A percentile compares a stretch with the other conserved stretches of the same genome.
Conservation (phyloP, 2,113 vertebrate genomes). For the Bubo blakistoni region DNA sequence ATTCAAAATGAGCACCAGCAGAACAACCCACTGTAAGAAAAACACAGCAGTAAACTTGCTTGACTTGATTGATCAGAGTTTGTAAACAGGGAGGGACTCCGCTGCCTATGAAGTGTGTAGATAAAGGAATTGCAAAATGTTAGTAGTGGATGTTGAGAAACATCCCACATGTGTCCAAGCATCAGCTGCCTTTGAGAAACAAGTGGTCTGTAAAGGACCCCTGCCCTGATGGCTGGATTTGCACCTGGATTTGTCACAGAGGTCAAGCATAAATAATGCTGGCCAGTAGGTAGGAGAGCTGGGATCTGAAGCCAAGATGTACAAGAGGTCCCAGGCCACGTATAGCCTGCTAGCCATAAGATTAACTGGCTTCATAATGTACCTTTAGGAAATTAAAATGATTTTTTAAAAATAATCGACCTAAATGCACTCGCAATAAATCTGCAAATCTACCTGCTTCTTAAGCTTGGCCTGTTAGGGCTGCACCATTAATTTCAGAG, state of each 20-base stretch:
- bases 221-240: background rate
- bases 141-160: background rate
- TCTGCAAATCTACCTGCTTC: background rate
- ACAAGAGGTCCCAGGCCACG: background rate
- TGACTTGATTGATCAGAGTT: background rate
- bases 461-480: background rate
- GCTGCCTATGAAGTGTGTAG: background rate
- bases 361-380: background rate
- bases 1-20: background rate
- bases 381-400: background rate
- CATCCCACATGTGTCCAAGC: rapidly evolving
- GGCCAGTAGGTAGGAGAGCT: background rate
- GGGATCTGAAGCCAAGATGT: background rate
- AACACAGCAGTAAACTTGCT: background rate
- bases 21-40: background rate
- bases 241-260: background rate
- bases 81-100: background rate
- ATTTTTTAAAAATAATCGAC: background rate
- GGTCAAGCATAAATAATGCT: background rate
- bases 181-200: background rate
- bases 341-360: background rate
- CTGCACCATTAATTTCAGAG: background rate
- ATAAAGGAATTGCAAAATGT: background rate
- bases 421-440: background rate
- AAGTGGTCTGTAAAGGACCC: background rate